Base-by-base conservation (phyloP, 2,797 vertebrate genomes). In the Triplophysa bombifrons region DNA sequence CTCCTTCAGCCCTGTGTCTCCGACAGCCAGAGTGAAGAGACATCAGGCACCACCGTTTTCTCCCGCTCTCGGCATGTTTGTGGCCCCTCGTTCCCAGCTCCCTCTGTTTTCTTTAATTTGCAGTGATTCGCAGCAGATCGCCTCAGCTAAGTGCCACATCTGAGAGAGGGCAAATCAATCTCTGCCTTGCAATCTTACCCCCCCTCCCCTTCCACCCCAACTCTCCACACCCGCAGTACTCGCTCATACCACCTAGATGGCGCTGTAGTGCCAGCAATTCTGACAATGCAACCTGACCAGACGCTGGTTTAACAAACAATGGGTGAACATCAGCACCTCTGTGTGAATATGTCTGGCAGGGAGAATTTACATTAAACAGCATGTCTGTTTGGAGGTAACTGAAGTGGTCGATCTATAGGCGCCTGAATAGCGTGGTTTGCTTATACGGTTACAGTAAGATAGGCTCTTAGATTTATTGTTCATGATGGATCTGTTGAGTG, bases 201-300 rank as follows among this genome's bases (percentile, higher is more conserved):
- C 55, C 64, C 51, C 60, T 8, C 6, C 53, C 19, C 2, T 7
- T 55, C 17, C 53, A 34, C 34, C 38, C 72, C 72, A 70, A 17
- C 27, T 46, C 9, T 48, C 61, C 41, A 73, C 53, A 22, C 44
- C 3, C 0, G 87, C 86, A 90, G 77, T 92, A 85, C 90, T 78
- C 71, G 2, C 68, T 70, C 68, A 81, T 79, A 80, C 85, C 90
- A 81, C 85, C 83, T 91, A 93, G 92, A 91, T 92, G 93, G 92
- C 89, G 87, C 92, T 88, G 91, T 83, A 90, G 85, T 88, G 92
- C 85, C 87, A 89, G 85, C 63, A 76, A 90, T 89, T 88, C 22
- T 87, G 53, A 78, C 20, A 27, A 55, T 68, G 70, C 30, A 20
- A 70, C 30, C 61, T 58, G 17, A 25, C 30, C 74, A 66, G 41